A percentile compares a stretch with the other conserved stretches of the same genome.
These are phyloP conservation scores for Furnarius figulus DNA, from an alignment of 2,113 vertebrate genomes.

Conservation along the genomic window DNA sequence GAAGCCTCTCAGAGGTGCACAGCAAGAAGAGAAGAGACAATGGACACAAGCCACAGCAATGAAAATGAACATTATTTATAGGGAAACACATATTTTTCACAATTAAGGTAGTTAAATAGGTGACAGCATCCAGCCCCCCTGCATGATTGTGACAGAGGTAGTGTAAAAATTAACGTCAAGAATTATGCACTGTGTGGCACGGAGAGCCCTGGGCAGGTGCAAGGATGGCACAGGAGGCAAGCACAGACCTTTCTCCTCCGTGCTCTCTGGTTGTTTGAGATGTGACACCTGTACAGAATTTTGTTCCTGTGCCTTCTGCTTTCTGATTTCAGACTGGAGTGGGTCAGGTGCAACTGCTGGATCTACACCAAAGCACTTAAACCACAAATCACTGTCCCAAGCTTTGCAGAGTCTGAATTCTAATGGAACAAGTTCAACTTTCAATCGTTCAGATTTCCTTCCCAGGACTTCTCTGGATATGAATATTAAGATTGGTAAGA, in stretches of 20 bases:
- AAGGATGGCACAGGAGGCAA: not conserved
- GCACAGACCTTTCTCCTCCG: not conserved
- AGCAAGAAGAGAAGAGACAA: not conserved
- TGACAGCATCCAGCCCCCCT: not conserved
- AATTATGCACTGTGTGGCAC: not conserved
- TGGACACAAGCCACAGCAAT: not conserved
- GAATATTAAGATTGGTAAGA: conserved; percentile 54
- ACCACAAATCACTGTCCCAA: conserved; percentile 33
- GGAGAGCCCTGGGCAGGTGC: not conserved
- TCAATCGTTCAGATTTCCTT: conserved; percentile 36
- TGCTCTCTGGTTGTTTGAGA: not conserved
- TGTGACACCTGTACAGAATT: not conserved
- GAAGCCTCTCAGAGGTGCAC: not conserved
- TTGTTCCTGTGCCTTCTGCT: not conserved
- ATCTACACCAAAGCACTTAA: conserved; percentile 42
- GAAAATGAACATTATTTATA: not conserved
- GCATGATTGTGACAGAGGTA: not conserved
- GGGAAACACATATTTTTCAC: not conserved
- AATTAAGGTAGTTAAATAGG: not conserved
- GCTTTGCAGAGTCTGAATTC: conserved; percentile 66
- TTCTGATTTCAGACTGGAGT: conserved; percentile 78
- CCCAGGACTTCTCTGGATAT: not conserved
- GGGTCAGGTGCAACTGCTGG: conserved; percentile 36
- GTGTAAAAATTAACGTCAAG: not conserved
- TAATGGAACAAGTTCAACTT: conserved; percentile 74